These are phyloP conservation scores for Suncus etruscus DNA, from an alignment of 2,113 vertebrate genomes.

Conservation along the genomic window DNA sequence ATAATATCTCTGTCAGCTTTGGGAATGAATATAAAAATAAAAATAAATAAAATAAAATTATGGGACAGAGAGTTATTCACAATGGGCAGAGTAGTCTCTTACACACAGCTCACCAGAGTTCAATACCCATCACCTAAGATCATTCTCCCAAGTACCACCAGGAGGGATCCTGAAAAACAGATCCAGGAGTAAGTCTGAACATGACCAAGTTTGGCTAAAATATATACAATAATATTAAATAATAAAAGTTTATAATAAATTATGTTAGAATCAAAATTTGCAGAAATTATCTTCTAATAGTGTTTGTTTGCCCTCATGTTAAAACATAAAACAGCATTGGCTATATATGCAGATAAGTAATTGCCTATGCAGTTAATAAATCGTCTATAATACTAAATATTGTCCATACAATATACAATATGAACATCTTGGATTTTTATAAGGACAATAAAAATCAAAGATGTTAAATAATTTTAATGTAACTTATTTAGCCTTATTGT, in stretches of 20 bases:
- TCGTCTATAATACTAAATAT: background rate
- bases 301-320: background rate
- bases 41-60: too few species aligned
- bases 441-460: background rate
- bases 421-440: background rate
- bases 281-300: background rate
- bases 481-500: background rate
- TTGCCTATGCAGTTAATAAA: fast-evolving
- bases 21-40: background rate
- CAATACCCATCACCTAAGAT: too few species aligned
- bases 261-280: background rate
- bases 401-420: background rate
- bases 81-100: too few species aligned
- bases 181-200: too few species aligned
- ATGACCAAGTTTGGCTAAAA: background rate
- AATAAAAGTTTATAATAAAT: background rate
- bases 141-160: too few species aligned
- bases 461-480: background rate
- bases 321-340: background rate
- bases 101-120: too few species aligned
- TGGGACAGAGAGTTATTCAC: too few species aligned
- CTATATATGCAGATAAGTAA: background rate
- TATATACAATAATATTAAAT: too few species aligned
- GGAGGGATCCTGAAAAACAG: too few species aligned
- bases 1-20: too few species aligned